These are phyloP conservation scores for Myzus persicae DNA, from an alignment of 1,140 invertebrate species.

Conservation along the genomic window DNA sequence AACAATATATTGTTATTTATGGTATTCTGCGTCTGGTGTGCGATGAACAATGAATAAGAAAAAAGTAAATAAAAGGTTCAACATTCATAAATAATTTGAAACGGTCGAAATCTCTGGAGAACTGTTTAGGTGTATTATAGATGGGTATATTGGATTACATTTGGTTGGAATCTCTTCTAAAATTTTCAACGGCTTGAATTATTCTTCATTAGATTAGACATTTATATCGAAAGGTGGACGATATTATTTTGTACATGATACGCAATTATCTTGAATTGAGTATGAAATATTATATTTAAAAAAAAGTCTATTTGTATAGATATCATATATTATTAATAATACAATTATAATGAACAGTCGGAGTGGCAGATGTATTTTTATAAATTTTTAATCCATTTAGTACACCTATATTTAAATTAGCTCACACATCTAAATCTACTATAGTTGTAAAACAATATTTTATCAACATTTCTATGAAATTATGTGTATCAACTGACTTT, in stretches of 20 bases:
- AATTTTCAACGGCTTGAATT: not conserved
- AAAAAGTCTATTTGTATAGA: no score
- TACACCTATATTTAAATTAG: not conserved
- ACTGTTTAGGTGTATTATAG: not conserved
- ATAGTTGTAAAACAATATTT: not conserved
- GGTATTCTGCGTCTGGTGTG: not conserved
- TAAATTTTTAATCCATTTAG: not conserved
- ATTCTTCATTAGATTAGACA: not conserved
- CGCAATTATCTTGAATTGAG: not conserved
- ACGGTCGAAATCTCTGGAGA: not conserved
- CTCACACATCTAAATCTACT: not conserved
- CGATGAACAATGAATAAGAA: not conserved
- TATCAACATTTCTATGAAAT: not conserved
- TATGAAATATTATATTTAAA: no score
- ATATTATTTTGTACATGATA: not conserved
- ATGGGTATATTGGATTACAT: not conserved
- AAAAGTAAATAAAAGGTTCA: slow-evolving; percentile 11
- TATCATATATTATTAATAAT: not conserved
- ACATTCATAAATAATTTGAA: not conserved
- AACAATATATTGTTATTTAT: slow-evolving; percentile 1
- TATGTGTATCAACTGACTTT: not conserved
- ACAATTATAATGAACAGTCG: not conserved
- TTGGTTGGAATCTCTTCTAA: not conserved
- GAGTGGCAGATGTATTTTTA: not conserved
- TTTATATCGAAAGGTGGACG: not conserved